Evolutionary conservation across 2,888 invertebrate species (phyloP), one percentile per base, ranked within the genome.

Genomic region (Stratiomys singularior): DNA sequence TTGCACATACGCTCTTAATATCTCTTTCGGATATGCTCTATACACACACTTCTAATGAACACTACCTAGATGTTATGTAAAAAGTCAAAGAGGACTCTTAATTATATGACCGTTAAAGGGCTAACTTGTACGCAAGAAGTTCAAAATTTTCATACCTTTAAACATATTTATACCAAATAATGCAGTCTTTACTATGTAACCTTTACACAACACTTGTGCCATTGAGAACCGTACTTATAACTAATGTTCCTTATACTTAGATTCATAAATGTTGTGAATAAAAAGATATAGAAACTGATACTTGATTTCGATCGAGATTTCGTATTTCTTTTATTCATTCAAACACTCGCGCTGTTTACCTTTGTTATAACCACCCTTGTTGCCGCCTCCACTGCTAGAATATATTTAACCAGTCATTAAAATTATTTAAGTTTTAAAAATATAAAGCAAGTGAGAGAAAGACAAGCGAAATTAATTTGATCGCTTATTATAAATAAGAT

Each of bases 351-450:
- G 63, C 30, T 71, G 69, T 93, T 96, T 96, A 96, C 96, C 96
- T 96, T 96, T 96, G 91, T 94, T 95, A 94, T 90, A 95, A 95
- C 94, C 95, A 94, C 95, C 95, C 93, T 93, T 92, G 91, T 93
- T 93, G 92, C 93, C 92, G 93, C 95, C 94, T 93, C 95, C 95
- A 91, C 92, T 91, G 94, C 95, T 86, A 86, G 85, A 86, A 87
- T 84, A 87, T 86, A 77, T 77, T 56, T 69, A 77, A 76, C 76
- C 76, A 76, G 44, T 67, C 46, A 64, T 77, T 58, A 77, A 64
- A 67, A 67, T 66, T 64, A 77, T 67, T 64, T 77, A 77, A 25
- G 52, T 76, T 63, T 74, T 3, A 76, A 63, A 64, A 18, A 44
- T 47, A 69, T n/a, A 47, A 23, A 46, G 0, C 30, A 25, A 46